Percentiles rank a stretch among this genome's conserved stretches.
Evolutionary conservation across 2,797 vertebrate genomes (phyloP).

Genomic region (Botia kubotai): DNA sequence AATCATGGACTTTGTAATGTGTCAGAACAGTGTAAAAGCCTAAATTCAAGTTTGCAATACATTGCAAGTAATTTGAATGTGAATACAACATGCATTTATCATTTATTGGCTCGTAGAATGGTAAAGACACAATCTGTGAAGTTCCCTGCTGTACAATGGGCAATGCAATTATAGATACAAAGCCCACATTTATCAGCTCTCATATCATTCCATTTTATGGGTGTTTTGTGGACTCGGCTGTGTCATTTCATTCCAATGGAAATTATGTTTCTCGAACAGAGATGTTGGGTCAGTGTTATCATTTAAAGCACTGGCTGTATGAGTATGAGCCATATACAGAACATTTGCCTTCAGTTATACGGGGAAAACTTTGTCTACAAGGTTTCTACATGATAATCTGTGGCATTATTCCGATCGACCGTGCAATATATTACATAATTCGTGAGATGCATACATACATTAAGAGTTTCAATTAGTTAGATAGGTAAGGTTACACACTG

Average conservation of each 20-base stretch:
- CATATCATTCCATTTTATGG: background rate
- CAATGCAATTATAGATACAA: background rate
- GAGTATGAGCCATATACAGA: background rate
- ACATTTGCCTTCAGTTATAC: background rate
- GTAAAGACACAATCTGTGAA: slow-evolving; percentile 4
- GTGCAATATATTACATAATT: background rate
- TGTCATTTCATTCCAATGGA: slow-evolving; percentile 8
- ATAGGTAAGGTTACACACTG: background rate
- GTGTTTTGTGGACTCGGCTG: slow-evolving; percentile 3
- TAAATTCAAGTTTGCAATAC: background rate
- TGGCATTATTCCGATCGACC: background rate
- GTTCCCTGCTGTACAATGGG: background rate
- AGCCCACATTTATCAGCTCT: background rate
- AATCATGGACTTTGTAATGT: background rate
- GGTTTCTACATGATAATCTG: no score
- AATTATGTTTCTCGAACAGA: background rate
- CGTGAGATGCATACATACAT: background rate
- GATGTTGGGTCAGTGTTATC: background rate
- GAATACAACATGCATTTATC: slow-evolving; percentile 60
- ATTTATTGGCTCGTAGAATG: slow-evolving; percentile 63
- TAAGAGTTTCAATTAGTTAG: background rate
- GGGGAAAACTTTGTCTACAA: background rate
- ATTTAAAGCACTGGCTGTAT: background rate
- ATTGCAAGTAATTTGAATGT: slow-evolving; percentile 21
- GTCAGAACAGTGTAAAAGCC: slow-evolving; percentile 3